Evolutionary conservation across 2,797 vertebrate species (phyloP).

Genomic region (Buceros bicornis): DNA sequence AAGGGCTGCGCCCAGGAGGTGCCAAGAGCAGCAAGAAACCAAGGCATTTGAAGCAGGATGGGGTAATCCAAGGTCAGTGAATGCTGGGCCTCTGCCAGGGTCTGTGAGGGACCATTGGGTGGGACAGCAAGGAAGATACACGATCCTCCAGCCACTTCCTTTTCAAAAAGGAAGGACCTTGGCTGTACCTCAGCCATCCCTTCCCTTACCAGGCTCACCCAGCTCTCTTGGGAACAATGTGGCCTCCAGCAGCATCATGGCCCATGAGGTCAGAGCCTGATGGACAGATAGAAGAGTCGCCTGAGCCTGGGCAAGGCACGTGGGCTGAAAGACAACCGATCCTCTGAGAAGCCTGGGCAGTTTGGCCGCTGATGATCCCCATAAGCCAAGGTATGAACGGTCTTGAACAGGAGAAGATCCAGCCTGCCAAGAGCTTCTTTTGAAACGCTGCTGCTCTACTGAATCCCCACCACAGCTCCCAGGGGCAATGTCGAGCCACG

Average conservation of each 20-base stretch:
- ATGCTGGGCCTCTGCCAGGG: background rate
- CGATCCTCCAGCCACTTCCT: background rate
- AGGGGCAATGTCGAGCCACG: rapidly evolving
- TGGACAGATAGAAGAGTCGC: background rate
- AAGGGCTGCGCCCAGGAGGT: background rate
- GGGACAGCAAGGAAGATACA: background rate
- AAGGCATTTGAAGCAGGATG: background rate
- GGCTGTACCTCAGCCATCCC: background rate
- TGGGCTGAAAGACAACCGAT: background rate
- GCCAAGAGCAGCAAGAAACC: slow-evolving; percentile 17
- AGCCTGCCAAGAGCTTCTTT: background rate
- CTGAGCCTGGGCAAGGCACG: background rate
- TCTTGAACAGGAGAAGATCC: background rate
- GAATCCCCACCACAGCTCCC: background rate
- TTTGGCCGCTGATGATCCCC: background rate
- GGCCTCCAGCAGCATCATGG: background rate
- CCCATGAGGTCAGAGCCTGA: background rate
- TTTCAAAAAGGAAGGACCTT: background rate
- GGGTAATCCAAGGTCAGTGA: background rate
- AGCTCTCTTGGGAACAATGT: rapidly evolving
- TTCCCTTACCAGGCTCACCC: background rate
- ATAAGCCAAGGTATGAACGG: background rate
- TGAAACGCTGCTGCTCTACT: background rate
- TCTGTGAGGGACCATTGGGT: background rate
- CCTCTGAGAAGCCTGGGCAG: background rate